Base-by-base conservation (phyloP, 1,140 invertebrate genomes). In the Rhyzopertha dominica region DNA sequence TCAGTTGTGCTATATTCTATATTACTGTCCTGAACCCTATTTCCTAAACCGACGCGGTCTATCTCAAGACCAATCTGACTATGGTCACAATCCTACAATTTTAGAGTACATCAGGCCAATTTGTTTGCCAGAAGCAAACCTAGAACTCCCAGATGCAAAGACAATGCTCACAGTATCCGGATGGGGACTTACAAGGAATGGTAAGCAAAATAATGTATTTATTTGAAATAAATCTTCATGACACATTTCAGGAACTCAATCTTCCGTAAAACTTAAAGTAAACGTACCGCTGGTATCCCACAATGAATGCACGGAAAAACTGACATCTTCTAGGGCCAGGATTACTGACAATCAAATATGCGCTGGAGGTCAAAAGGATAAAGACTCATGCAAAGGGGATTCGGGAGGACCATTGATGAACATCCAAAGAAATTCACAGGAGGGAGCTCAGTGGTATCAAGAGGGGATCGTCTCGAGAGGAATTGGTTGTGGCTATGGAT, bases 371-470 rank as follows among this genome's bases (percentile, higher is more conserved):
- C 62, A 74, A 39, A 65, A 65, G 18, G 88, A 67, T 54, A 80
- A 64, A 53, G 83, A 85, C 56, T 79, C 81, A 0, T 85, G 83
- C 51, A 63, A 71, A 24, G 84, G 84, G 2, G 86, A 89, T 50
- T 87, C 84, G 1, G 85, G 86, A 5, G 85, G 85, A 5, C 83
- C 85, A 0, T 61, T 90, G 2, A 84, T 85, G 81, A 31, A 5
- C 14, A 18, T 44, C 7, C n/a, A 31, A 31, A 31, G n/a, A 31
- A 31, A 31, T 31, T 12, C n/a, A n/a, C 30, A 5, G 30, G 5
- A 7, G 30, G 17, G 13, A 31, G 5, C n/a, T n/a, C n/a, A 31
- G 17, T 14, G n/a, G 17, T 14, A 31, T 31, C 13, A 8, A n/a
- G 13, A 5, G 30, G 5, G 5, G 30, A 31, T 31, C 13, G 5